Evolutionary conservation across 1,140 invertebrate genomes (phyloP), one percentile per base, ranked within the genome.

Genomic region (Trissolcus basalis): DNA sequence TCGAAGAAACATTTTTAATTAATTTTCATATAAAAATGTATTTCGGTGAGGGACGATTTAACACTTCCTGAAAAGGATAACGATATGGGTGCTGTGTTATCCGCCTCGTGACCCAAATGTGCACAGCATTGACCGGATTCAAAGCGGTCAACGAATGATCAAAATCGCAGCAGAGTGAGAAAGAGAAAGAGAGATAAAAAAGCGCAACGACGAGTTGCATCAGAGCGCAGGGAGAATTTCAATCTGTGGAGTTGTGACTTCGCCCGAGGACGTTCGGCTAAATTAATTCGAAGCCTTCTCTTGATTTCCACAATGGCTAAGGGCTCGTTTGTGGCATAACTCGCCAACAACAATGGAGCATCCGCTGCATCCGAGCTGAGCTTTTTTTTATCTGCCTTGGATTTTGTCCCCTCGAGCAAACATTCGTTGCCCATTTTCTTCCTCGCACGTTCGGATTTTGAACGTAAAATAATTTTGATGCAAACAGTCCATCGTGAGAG

Each of bases 381-480:
- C 56, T 27, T 51, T 45, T n/a, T 68, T 47, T 67, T 75, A 80
- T 80, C 61, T 43, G 48, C 49, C 54, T 69, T 16, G 65, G 43
- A 80, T 80, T 67, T 74, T 67, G 70, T 43, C 55, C 71, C 64
- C 69, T 67, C 54, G 41, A 76, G 80, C 75, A 36, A 50, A 63
- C 48, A 3, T 13, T 68, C 48, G 53, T 59, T 68, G 54, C 58
- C 19, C 64, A 68, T 68, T 67, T 59, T 68, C 51, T 13, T 48
- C 47, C 33, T 11, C 44, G 14, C 44, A 39, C 36, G n/a, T 3
- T 39, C 36, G 3, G 36, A 9, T n/a, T 39, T 27, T 27, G 1
- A 1, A 27, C 1, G 6, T 6, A 27, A 27, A 27, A 27, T 3
- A 27, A 27, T 1, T 27, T 27, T n/a, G n/a, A n/a, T n/a, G n/a